A percentile compares a stretch with the other conserved stretches of the same genome.
Conservation (phyloP, 2,797 vertebrate genomes). For the Peromyscus attwateri region DNA sequence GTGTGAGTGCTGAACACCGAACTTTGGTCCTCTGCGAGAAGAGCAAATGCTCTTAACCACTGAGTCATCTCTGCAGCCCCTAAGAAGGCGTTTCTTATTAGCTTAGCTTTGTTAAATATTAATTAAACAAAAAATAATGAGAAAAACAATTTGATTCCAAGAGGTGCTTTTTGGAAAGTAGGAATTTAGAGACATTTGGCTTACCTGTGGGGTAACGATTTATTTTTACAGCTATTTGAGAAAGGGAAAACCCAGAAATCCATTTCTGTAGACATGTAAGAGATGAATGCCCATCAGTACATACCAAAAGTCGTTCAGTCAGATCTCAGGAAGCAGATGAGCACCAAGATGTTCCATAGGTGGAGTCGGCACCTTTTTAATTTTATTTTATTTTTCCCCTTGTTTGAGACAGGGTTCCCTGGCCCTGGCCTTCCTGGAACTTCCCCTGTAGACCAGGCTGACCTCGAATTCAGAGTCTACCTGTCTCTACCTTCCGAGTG, state of each 20-base stretch:
- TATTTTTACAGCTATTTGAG: conserved; percentile 12
- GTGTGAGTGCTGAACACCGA: neutral
- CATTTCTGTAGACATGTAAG: conserved; percentile 1
- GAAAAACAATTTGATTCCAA: conserved; percentile 1
- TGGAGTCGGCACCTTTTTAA: neutral
- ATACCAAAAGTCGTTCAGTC: neutral
- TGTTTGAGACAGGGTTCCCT: neutral
- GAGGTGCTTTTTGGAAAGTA: neutral
- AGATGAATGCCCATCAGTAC: neutral
- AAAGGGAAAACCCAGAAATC: neutral
- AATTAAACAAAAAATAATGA: neutral
- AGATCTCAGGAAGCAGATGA: neutral
- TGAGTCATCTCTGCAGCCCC: neutral
- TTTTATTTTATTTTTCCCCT: neutral
- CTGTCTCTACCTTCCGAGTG: neutral
- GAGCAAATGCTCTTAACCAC: neutral
- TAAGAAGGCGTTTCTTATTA: neutral
- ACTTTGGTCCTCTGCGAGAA: neutral
- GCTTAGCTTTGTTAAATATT: conserved; percentile 41
- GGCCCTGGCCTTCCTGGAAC: neutral
- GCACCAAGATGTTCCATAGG: neutral
- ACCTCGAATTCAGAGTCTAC: neutral
- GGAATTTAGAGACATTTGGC: neutral
- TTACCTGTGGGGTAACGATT: neutral
- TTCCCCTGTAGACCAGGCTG: neutral